Evolutionary conservation across 2,113 vertebrate genomes (phyloP), one percentile per base, ranked within the genome.

Genomic region (Pardalotus punctatus): DNA sequence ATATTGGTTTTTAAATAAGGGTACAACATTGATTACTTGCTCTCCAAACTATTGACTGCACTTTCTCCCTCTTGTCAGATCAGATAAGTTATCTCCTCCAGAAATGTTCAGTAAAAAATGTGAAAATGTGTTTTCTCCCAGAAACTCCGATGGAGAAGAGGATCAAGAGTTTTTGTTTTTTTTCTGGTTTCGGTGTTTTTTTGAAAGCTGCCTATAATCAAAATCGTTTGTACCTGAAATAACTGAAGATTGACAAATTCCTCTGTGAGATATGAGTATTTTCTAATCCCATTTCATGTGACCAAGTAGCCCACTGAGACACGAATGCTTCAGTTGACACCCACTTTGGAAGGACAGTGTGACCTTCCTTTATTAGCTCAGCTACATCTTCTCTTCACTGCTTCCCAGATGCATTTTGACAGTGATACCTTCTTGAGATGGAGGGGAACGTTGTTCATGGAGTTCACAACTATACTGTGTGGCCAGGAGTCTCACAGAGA

Each of bases 1-100:
- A 66, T 96, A 96, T 97, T 97, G 93, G 10, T 95, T 97, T 97
- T 97, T 96, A 96, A 97, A 96, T 97, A 97, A 97, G 93, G 94
- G 47, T 77, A 57, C 65, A 85, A 43, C 89, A 96, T 95, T 85
- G 95, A 97, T 97, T 96, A 78, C 56, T 85, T 88, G 38, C 64
- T 96, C 36, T 93, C 78, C 73, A 90, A 90, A 81, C 53, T 83
- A 74, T 69, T 83, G 82, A 57, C 86, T 95, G 23, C 18, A 43
- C 21, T 94, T 92, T 94, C 42, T 61, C 56, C 33, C 54, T 57
- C 42, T 66, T 88, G 57, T 91, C 53, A 56, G 38, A 36, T 92
- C 60, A 81, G 62, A 80, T 83, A 81, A 79, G 29, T 91, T 95
- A 69, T n/a, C 42, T 79, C 4, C 33, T 45, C 33, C 86, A 45